Conservation (phyloP, 1,140 invertebrate species). For the Megalopta genalis region DNA sequence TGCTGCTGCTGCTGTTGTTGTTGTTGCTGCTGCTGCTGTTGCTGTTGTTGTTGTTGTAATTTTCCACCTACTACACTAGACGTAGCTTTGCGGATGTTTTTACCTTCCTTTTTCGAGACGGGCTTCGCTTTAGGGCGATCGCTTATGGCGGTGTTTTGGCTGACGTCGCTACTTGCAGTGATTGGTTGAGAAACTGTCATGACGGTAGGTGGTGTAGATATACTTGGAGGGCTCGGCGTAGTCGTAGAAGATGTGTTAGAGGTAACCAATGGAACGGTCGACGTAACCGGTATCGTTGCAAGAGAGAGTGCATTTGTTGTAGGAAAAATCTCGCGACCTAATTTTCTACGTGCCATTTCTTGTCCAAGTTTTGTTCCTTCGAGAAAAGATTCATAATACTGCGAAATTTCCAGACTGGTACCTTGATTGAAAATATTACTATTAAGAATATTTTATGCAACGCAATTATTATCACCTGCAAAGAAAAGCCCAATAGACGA, state of each 20-base stretch:
- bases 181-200: conserved; percentile 73
- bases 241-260: conserved; percentile 60
- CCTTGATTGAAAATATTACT: conserved; percentile 60
- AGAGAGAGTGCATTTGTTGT: conserved; percentile 62
- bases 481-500: conserved; percentile 61
- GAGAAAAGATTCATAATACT: conserved; percentile 69
- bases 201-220: conserved; percentile 57
- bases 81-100: conserved; percentile 80
- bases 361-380: conserved; percentile 44
- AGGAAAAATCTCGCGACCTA: conserved; percentile 67
- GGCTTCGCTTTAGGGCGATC: conserved; percentile 90
- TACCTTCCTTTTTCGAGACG: conserved; percentile 88
- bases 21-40: conserved; percentile 77
- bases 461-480: neutral
- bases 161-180: conserved; percentile 76
- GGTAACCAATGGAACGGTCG: conserved; percentile 54
- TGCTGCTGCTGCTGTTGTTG: conserved; percentile 77
- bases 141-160: conserved; percentile 87
- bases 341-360: conserved; percentile 58
- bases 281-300: conserved; percentile 53
- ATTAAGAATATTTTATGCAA: conserved; percentile 25
- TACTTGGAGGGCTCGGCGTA: conserved; percentile 59
- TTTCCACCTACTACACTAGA: conserved; percentile 69
- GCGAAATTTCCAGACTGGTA: conserved; percentile 67
- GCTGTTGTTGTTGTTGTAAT: conserved; percentile 69